Percentiles rank a stretch among this genome's conserved stretches.
phyloP scores from a whole-genome alignment of 2,888 invertebrate species.

The Argyresthia albistria region DNA sequence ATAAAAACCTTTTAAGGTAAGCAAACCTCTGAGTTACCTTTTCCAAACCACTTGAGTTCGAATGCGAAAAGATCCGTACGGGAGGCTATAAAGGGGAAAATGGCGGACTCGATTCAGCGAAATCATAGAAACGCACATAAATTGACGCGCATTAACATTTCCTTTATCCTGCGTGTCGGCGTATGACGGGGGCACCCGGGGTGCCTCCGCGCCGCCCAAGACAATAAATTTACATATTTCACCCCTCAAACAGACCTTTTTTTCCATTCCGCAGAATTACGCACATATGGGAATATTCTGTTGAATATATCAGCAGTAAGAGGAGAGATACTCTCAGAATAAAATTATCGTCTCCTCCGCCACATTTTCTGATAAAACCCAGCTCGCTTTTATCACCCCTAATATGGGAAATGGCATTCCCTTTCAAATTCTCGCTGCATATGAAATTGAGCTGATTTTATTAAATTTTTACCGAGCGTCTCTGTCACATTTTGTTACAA shows the following conservation, averaged over 20 bases:
- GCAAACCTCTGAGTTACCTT: neutral
- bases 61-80: conserved; percentile 34
- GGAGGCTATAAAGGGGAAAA: conserved; percentile 55
- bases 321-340: conserved; percentile 68
- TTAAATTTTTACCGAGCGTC: too few relatives aligned
- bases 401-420: conserved; percentile 15
- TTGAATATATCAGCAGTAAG: conserved; percentile 69
- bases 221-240: conserved; percentile 74
- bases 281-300: conserved; percentile 73
- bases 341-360: conserved; percentile 65
- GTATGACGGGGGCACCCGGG: conserved; percentile 66
- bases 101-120: conserved; percentile 61
- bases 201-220: conserved; percentile 59
- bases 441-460: conserved; percentile 8
- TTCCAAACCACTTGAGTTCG: neutral
- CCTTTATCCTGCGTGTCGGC: conserved; percentile 71
- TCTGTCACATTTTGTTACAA: too few relatives aligned
- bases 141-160: conserved; percentile 71
- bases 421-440: conserved; percentile 1
- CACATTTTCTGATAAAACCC: conserved; percentile 62
- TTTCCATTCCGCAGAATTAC: conserved; percentile 72
- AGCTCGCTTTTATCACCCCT: conserved; percentile 35
- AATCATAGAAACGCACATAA: conserved; percentile 73
- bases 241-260: conserved; percentile 73
- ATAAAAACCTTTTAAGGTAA: neutral